Evolutionary conservation across 2,797 vertebrate genomes (phyloP), one percentile per base, ranked within the genome.

Genomic region (Gallinago nigripennis): DNA sequence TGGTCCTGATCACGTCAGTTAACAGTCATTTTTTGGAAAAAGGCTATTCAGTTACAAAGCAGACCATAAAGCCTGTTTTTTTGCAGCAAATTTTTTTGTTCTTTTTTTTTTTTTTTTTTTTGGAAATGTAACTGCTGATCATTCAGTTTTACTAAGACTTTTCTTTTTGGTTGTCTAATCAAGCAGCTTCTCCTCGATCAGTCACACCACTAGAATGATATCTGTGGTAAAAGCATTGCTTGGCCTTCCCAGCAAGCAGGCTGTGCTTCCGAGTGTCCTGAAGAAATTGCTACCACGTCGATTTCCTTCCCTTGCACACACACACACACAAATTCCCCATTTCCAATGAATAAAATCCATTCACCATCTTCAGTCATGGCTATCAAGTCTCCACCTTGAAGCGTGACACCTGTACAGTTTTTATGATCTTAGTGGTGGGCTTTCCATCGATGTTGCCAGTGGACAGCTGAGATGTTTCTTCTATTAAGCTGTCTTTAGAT

Each of bases 401-500:
- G 66, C 94, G 92, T 65, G 98, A 96, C 72, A 97, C 96, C 73
- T 98, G 98, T 18, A 98, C 80, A 51, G 98, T 98, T 97, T 98
- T 99, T 88, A 98, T 66, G 16, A 97, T 98, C 97, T 98, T 99
- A 88, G 96, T 94, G 72, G 92, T 96, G 51, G 96, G 93, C 90
- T 98, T 98, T 94, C 97, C 97, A 92, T 98, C 94, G 41, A 94
- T 16, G 19, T 84, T 97, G 85, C 85, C 97, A 94, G 96, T 88
- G 78, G 97, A 92, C 25, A 90, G 24, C n/a, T 87, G 97, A 96
- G 94, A 50, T 77, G 95, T 95, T 88, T 98, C 98, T 96, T 98
- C 98, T 54, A 97, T 97, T 69, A 98, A 93, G 90, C 98, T 98
- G 91, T 98, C 98, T 98, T 98, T 99, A 95, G 98, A 98, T 43